Evolutionary conservation across 2,113 vertebrate genomes (phyloP), one percentile per base, ranked within the genome.

Genomic region (Aspiorhynchus laticeps): DNA sequence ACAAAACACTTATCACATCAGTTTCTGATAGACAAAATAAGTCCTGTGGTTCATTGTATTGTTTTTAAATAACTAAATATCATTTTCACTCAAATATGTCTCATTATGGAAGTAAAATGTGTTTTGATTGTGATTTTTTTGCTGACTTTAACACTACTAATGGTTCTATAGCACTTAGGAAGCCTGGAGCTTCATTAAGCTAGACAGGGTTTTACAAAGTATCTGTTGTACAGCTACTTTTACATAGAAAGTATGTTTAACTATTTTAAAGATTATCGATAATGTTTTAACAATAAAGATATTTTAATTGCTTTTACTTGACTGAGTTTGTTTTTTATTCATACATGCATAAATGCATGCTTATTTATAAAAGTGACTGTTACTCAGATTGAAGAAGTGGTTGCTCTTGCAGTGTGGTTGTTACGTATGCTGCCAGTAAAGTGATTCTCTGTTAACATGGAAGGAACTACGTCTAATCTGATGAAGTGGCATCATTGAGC

Each of bases 121-220:
- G 43, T 69, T 69, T 38, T 83, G 67, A 48, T 80, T 71, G 61
- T 24, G 4, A 48, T 77, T 43, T 63, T 38, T 26, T 24, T 78
- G 17, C 5, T n/a, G n/a, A 69, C 28, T 87, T 87, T 83, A 82
- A 78, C 46, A 85, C 11, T 10, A 84, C 75, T 87, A 80, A 87
- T 51, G 86, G 77, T 78, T 79, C 83, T 86, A 33, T 43, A 53
- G 67, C 85, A 79, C 43, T 53, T 46, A 63, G 86, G 71, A 87
- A 51, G 78, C 83, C 88, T 89, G 86, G 83, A 12, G 83, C 86
- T 85, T 89, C 88, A 83, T 15, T 71, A 33, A 10, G 4, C 24
- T 61, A 61, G 59, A 65, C 21, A 21, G 63, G 24, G 51, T 65
- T 74, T 63, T 74, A 48, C 15, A 17, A 56, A 85, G n/a, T 69